Conservation (phyloP, 2,797 vertebrate genomes). For the Muraenolepis orangiensis region DNA sequence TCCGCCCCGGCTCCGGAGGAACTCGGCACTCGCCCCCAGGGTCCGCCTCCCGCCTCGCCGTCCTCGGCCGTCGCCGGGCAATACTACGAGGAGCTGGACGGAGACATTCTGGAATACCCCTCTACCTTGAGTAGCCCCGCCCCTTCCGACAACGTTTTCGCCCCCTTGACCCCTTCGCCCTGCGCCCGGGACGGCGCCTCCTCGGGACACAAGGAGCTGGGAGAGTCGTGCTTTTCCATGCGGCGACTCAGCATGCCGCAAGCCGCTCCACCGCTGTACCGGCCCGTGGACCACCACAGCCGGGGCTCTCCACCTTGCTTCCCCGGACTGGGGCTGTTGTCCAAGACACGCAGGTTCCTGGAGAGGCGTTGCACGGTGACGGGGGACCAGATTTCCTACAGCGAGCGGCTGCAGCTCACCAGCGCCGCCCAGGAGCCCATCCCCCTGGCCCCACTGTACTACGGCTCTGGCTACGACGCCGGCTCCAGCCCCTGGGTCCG, state of each 20-base stretch:
- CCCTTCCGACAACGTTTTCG: conserved; percentile 47
- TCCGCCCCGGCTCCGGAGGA: conserved; percentile 27
- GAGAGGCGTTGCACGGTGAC: conserved; percentile 68
- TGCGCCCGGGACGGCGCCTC: neutral
- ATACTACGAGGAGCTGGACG: conserved; percentile 61
- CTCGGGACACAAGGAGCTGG: conserved; percentile 44
- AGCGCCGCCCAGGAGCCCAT: conserved; percentile 51
- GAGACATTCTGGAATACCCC: conserved; percentile 58
- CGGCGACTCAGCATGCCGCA: conserved; percentile 58
- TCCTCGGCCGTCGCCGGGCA: conserved; percentile 38
- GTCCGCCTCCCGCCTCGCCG: conserved; percentile 15
- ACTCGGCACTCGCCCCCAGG: conserved; percentile 32
- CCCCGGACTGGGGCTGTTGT: conserved; percentile 60
- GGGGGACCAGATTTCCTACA: conserved; percentile 45
- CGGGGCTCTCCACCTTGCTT: conserved; percentile 64
- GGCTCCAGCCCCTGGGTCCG: conserved; percentile 61
- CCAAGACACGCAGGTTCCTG: conserved; percentile 58
- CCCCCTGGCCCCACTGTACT: conserved; percentile 52
- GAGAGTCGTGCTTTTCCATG: conserved; percentile 58
- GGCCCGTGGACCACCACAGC: conserved; percentile 47
- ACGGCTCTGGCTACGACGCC: conserved; percentile 62
- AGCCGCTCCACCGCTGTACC: conserved; percentile 44
- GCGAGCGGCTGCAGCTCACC: conserved; percentile 60
- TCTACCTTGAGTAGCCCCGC: conserved; percentile 53
- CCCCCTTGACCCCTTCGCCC: conserved; percentile 20